phyloP scores from a whole-genome alignment of 2,113 vertebrate species.

The Oreochromis tanganicae region DNA sequence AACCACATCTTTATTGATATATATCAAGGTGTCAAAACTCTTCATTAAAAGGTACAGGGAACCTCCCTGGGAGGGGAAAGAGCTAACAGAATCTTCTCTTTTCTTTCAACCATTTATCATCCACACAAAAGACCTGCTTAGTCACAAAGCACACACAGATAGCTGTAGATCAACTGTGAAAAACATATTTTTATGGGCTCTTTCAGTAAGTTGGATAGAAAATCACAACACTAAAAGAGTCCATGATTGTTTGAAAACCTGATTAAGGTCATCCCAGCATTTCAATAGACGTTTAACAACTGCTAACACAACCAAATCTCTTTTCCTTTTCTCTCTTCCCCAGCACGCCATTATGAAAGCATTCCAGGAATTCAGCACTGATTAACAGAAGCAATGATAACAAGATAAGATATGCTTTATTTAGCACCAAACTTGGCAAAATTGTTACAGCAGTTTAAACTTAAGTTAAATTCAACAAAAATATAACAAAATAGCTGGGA shows the following conservation, averaged over 20 bases:
- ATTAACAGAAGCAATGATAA: not conserved
- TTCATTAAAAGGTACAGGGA: not conserved
- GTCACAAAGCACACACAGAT: not conserved
- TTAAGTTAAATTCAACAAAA: not conserved
- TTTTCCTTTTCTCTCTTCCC: not conserved
- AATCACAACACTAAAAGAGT: not conserved
- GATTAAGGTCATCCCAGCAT: not conserved
- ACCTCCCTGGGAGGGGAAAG: not conserved
- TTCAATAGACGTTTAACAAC: not conserved
- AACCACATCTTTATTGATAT: not conserved
- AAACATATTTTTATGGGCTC: not conserved
- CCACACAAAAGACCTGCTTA: not conserved
- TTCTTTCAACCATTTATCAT: not conserved
- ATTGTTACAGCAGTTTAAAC: not conserved
- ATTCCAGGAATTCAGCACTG: not conserved
- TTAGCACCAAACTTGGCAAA: not conserved
- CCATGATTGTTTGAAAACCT: not conserved
- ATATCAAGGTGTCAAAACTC: not conserved
- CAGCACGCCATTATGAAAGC: not conserved
- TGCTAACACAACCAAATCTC: not conserved
- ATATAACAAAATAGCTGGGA: not conserved
- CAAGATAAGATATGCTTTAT: not conserved
- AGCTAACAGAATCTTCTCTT: fast-evolving
- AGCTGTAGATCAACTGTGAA: not conserved
- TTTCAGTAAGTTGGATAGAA: not conserved